Conservation (phyloP, 2,888 invertebrate genomes). For the Torymus aiolomorphi region DNA sequence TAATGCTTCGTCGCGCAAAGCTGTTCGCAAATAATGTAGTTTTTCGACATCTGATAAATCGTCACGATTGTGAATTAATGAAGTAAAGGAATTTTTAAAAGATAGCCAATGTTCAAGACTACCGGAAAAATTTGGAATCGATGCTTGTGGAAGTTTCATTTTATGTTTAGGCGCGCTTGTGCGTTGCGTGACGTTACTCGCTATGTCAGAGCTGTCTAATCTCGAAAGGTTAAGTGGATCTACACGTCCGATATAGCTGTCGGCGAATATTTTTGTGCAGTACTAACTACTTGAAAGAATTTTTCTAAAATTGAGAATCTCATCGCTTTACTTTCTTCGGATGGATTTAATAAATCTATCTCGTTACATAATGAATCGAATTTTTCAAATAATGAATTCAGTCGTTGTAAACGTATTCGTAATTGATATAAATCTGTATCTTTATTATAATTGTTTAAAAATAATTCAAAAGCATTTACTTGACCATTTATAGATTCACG, state of each 20-base stretch:
- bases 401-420: neutral
- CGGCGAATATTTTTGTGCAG: neutral
- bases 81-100: conserved; percentile 56
- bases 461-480: neutral
- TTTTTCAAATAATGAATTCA: neutral
- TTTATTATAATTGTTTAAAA: neutral
- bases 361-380: neutral
- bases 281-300: neutral
- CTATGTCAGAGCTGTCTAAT: neutral
- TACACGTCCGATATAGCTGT: neutral
- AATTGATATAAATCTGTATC: neutral
- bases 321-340: neutral
- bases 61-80: conserved; percentile 47
- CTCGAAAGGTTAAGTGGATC: neutral
- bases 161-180: too few species aligned
- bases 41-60: conserved; percentile 55
- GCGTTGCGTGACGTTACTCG: too few species aligned
- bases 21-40: conserved; percentile 49
- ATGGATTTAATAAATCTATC: neutral
- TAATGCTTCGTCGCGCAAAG: conserved; percentile 50
- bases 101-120: conserved; percentile 54
- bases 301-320: neutral
- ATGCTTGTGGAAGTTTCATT: too few species aligned
- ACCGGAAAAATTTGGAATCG: conserved; percentile 54
- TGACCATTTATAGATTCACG: neutral